Conservation (phyloP, 2,113 vertebrate genomes). For the Seriola quinqueradiata region DNA sequence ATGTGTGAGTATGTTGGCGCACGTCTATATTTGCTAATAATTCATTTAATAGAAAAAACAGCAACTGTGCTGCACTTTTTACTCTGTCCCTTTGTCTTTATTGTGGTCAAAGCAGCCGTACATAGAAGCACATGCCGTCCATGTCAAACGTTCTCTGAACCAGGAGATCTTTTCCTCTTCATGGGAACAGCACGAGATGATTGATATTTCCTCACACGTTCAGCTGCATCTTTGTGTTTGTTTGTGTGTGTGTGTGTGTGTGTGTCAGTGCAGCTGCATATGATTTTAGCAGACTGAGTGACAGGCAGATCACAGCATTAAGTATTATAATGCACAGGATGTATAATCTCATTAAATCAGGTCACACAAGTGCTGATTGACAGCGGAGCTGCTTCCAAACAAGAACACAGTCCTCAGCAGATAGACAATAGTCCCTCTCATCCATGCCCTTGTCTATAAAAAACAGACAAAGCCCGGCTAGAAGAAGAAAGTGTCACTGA, state of each 20-base stretch:
- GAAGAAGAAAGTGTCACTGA: slow-evolving; percentile 13
- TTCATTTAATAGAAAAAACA: neutral
- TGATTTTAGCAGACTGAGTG: neutral
- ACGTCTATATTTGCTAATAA: neutral
- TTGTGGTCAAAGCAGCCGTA: too few relatives aligned
- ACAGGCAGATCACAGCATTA: slow-evolving; percentile 11
- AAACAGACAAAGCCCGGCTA: neutral
- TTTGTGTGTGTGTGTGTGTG: slow-evolving; percentile 11
- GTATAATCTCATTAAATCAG: slow-evolving; percentile 34
- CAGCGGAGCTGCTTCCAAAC: slow-evolving; percentile 22
- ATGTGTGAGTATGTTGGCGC: neutral
- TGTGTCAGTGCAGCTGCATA: slow-evolving; percentile 18
- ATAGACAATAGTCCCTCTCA: slow-evolving; percentile 18
- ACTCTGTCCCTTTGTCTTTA: neutral
- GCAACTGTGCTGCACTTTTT: neutral
- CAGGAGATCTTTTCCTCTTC: neutral
- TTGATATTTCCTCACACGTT: neutral
- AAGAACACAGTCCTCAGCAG: neutral
- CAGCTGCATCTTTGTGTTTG: slow-evolving; percentile 10
- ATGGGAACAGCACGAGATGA: slow-evolving; percentile 27
- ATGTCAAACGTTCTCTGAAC: slow-evolving; percentile 21
- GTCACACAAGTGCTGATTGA: slow-evolving; percentile 33
- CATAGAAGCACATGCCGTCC: neutral
- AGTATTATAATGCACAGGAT: slow-evolving; percentile 15
- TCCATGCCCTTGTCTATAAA: neutral